Evolutionary conservation across 1,140 invertebrate species (phyloP).

Genomic region (Venturia canescens): DNA sequence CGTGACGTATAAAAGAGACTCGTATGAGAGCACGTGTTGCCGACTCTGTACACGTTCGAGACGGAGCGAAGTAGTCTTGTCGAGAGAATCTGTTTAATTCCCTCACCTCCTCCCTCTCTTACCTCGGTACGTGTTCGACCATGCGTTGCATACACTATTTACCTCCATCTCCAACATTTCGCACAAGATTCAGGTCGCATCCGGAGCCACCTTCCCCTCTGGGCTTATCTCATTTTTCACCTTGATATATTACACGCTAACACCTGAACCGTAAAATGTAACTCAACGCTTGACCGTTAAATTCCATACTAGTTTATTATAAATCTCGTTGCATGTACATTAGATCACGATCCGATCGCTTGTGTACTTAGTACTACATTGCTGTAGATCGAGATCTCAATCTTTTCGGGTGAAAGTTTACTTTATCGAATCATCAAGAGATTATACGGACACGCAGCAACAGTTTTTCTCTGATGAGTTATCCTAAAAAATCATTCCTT

Average conservation of each 20-base stretch:
- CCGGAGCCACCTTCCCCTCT: constrained; percentile 20
- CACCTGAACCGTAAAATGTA: constrained; percentile 38
- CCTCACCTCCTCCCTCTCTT: constrained; percentile 10
- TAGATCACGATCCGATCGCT: constrained; percentile 24
- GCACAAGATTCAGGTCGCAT: constrained; percentile 35
- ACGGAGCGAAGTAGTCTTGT: constrained; percentile 12
- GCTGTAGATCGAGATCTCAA: constrained; percentile 23
- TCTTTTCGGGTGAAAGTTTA: constrained; percentile 32
- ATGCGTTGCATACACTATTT: constrained; percentile 37
- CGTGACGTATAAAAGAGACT: constrained; percentile 15
- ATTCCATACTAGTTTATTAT: background rate
- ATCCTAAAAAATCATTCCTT: background rate
- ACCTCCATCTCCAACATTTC: constrained; percentile 33
- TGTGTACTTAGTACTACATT: background rate
- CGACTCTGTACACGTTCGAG: background rate
- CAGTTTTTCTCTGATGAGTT: background rate
- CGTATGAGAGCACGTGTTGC: constrained; percentile 3
- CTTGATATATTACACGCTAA: constrained; percentile 37
- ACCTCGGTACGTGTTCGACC: constrained; percentile 23
- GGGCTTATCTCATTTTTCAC: constrained; percentile 31
- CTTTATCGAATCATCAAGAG: constrained; percentile 21
- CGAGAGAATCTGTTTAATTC: constrained; percentile 9
- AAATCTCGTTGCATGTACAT: constrained; percentile 12
- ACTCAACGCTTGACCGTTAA: constrained; percentile 35
- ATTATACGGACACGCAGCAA: background rate